Evolutionary conservation across 2,888 invertebrate genomes (phyloP), one percentile per base, ranked within the genome.

Genomic region (Lasioglossum figueresi): DNA sequence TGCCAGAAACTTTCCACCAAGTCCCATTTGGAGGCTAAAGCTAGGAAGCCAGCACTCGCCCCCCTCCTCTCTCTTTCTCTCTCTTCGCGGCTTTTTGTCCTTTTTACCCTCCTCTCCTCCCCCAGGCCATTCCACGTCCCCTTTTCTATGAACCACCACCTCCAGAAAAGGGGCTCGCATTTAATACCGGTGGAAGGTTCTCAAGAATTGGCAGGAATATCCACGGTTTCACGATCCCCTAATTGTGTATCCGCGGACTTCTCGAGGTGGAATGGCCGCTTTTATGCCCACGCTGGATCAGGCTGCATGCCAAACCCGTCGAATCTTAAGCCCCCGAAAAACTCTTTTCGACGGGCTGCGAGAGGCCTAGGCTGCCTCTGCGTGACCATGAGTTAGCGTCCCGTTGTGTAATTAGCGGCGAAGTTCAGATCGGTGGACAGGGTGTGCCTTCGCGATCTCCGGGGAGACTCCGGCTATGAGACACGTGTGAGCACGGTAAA

Each of bases 1-100:
- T 92, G 94, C 94, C 94, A 94, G 94, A 93, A 94, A 94, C 90
- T 94, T 94, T 91, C 88, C 76, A 79, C 91, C 80, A 94, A 94
- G 93, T 93, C 92, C 93, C 93, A 93, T 94, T 94, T 92, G 89
- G 89, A 90, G 72, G 92, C 91, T 92, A 63, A 84, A 82, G 88
- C 84, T 82, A 34, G 83, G 59, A 81, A 78, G 23, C 80, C 66
- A 34, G 34, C 31, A 31, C 59, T 23, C 73, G 59, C 37, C 70
- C 70, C 66, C 14, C 27, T 14, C 12, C 27, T 5, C 27, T 59
- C 59, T 27, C 16, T 27, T 5, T 66, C 66, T 34, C 52, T 40
- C 34, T 66, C 76, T 72, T 34, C 70, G 16, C 52, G 56, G 72
- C 56, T 63, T 52, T 68, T 59, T 74, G 52, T 74, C 27, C 27